Evolutionary conservation across 2,888 invertebrate species (phyloP), one percentile per base, ranked within the genome.

Genomic region (Artemia sinica): DNA sequence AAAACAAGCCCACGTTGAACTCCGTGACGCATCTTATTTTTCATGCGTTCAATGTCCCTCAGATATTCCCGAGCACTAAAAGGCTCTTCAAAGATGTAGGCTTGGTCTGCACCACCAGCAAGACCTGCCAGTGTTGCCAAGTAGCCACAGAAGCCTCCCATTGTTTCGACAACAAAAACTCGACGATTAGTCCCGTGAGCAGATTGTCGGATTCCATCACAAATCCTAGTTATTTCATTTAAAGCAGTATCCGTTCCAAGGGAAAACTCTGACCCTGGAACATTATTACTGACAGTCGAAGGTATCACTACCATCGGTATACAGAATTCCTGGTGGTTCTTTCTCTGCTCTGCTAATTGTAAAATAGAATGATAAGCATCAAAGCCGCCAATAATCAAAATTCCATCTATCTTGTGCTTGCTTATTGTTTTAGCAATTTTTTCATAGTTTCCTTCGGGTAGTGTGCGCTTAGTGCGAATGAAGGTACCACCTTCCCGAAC

Each of bases 111-210:
- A 49, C 98, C 98, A 68, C 96, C 95, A 8, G 97, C 96, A 72
- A 98, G 77, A 70, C 91, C 97, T 74, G 95, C 89, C 73, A 98
- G 80, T 2, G 98, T 98, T 66, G 98, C 94, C 73, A 98, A 82
- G 79, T 98, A 98, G 65, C 98, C 98, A 78, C 97, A 97, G 79
- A 87, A 96, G 10, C 97, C 98, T 67, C 98, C 98, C 97, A 98
- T 98, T 0, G 97, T 97, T 81, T 94, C 93, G 73, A 97, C 91
- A n/a, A 97, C 86, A 78, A 97, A 97, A 49, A 96, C 95, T 73
- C 98, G 85, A 10, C 96, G 85, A 78, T 97, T 97, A 0, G 97
- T 97, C 73, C 98, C 98, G 80, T 96, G 95, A 0, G 98, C 98
- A 5, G 96, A 96, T 79, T 97, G 97, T 66, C 98, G 87, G 76